A percentile compares a stretch with the other conserved stretches of the same genome.
Evolutionary conservation across 1,140 invertebrate genomes (phyloP).

Genomic region (Stenopsyche tienmushanensis): DNA sequence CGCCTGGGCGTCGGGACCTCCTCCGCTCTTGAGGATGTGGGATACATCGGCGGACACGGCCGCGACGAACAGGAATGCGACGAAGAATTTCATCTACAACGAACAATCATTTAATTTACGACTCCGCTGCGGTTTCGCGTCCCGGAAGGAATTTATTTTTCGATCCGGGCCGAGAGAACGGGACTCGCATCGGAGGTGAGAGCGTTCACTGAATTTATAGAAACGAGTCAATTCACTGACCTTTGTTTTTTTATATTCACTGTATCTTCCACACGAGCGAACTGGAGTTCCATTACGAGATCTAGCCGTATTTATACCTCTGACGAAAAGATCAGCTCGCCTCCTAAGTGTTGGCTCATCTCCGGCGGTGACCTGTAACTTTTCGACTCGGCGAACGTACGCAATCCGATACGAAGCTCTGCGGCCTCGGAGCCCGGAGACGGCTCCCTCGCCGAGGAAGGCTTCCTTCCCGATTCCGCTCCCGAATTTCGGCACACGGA

Average conservation of each 20-base stretch:
- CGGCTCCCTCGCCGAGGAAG: no score
- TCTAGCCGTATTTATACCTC: constrained; percentile 21
- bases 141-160: not conserved
- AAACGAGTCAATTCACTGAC: constrained; percentile 5
- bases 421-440: no score
- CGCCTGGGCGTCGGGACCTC: constrained; percentile 42
- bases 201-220: not conserved
- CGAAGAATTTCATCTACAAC: constrained; percentile 35
- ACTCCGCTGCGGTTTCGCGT: not conserved
- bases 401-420: not conserved
- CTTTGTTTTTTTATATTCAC: constrained; percentile 2
- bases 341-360: constrained; percentile 5
- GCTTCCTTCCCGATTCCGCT: no score
- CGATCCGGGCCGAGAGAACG: not conserved
- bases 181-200: not conserved
- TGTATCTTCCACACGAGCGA: constrained; percentile 11
- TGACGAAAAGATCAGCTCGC: constrained; percentile 4
- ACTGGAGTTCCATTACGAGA: constrained; percentile 4
- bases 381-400: not conserved
- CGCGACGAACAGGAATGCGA: constrained; percentile 33
- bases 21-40: constrained; percentile 31
- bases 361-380: constrained; percentile 4
- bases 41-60: constrained; percentile 39
- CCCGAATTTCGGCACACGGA: no score
- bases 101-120: not conserved